phyloP scores from a whole-genome alignment of 1,140 invertebrate genomes.

The Tachypleus tridentatus region DNA sequence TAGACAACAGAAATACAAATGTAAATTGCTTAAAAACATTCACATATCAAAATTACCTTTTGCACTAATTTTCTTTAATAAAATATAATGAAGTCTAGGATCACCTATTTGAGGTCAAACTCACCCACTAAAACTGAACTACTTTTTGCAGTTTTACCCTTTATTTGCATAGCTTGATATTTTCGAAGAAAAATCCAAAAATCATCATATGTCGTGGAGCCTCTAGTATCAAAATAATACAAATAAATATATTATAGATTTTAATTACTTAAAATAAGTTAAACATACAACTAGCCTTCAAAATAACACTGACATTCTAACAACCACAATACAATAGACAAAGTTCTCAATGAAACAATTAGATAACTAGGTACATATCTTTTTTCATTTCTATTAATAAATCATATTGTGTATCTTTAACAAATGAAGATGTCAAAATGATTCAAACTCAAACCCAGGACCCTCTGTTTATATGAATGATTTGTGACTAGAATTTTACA shows the following conservation, averaged over 20 bases:
- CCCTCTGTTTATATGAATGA: too few relatives aligned
- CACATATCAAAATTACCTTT: neutral
- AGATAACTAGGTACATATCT: neutral
- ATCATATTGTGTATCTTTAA: neutral
- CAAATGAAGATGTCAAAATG: neutral
- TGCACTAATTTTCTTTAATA: neutral
- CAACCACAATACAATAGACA: neutral
- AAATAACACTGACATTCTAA: neutral
- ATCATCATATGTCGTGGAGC: slow-evolving; percentile 53
- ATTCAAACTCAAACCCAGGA: too few relatives aligned
- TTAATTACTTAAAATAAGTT: neutral
- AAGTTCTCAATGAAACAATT: neutral
- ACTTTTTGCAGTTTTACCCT: slow-evolving; percentile 23
- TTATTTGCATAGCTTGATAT: slow-evolving; percentile 49
- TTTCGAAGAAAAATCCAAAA: slow-evolving; percentile 73
- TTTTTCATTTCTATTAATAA: neutral
- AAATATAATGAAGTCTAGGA: neutral
- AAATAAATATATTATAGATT: neutral
- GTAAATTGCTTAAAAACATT: too few relatives aligned
- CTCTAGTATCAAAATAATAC: slow-evolving; percentile 26
- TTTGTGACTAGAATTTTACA: too few relatives aligned
- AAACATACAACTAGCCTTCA: neutral
- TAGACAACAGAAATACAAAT: too few relatives aligned
- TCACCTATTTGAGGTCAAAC: neutral
- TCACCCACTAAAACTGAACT: slow-evolving; percentile 7